phyloP scores from a whole-genome alignment of 64 coral and sea anemone genomes.

The Porites lutea region DNA sequence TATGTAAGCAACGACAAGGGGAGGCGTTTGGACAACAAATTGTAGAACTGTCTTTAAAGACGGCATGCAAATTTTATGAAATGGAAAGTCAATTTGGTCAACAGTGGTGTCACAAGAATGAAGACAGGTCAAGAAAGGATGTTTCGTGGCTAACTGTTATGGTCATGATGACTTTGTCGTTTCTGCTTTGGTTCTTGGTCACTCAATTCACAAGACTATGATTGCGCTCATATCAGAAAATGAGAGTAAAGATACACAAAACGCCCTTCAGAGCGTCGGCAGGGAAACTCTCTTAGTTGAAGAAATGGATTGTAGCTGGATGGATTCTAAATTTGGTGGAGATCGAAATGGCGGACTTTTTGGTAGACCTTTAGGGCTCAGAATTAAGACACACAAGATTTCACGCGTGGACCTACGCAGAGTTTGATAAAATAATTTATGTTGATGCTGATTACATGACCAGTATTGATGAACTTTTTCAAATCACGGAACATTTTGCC shows the following conservation, averaged over 20 bases:
- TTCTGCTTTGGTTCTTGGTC: slow-evolving; percentile 50
- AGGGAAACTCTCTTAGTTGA: slow-evolving; percentile 67
- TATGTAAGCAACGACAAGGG: not conserved
- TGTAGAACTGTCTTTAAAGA: not conserved
- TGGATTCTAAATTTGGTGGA: slow-evolving; percentile 57
- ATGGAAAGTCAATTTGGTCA: slow-evolving; percentile 54
- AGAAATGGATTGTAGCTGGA: slow-evolving; percentile 92
- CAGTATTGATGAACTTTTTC: too few species aligned
- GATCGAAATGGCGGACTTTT: not conserved
- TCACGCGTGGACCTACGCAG: too few species aligned
- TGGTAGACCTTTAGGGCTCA: not conserved
- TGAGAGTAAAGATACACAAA: slow-evolving; percentile 6
- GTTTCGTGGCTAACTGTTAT: slow-evolving; percentile 66
- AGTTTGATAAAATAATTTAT: too few species aligned
- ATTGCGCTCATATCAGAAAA: slow-evolving; percentile 38
- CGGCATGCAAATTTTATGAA: slow-evolving; percentile 59
- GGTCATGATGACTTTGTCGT: slow-evolving; percentile 42
- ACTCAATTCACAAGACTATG: slow-evolving; percentile 61
- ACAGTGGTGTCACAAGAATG: slow-evolving; percentile 44
- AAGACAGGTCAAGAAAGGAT: not conserved
- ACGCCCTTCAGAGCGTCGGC: slow-evolving; percentile 41
- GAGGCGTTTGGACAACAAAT: slow-evolving; percentile 38
- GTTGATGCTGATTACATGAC: too few species aligned
- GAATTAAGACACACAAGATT: slow-evolving; percentile 72
- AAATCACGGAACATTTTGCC: too few species aligned